Evolutionary conservation across 92 coral and sea anemone species (phyloP), one percentile per base, ranked within the genome.

Genomic region (Zoanthus gigantus): DNA sequence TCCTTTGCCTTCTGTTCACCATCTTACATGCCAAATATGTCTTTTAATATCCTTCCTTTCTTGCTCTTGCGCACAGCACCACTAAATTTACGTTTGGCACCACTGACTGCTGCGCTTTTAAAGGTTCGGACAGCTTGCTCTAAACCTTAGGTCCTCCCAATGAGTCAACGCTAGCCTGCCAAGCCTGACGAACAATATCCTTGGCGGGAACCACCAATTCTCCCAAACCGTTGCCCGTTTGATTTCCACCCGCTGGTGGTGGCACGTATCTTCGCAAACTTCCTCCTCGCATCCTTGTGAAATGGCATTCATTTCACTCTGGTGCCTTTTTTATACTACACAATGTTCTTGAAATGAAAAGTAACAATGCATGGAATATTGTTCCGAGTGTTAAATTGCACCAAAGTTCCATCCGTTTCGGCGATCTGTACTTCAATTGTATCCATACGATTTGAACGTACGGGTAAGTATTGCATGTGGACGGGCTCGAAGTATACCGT

Each of bases 391-490:
- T 79, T 48, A 16, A 54, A 77, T 29, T 34, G 82, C 32, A 54
- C 66, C 45, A 77, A 9, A 16, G 58, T 13, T 14, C 67, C 67
- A 1, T 34, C 66, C 17, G 66, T 85, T 29, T 58, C 74, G n/a
- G 82, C 6, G 44, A 85, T 69, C n/a, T 85, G 71, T 9, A 57
- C 58, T 54, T 77, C 82, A 7, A 52, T 14, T 69, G 9, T n/a
- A 9, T 74, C 82, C 16, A 85, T 37, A 56, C 76, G 50, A 5
- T 85, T 32, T 2, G 76, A 56, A 28, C 56, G 78, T 5, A 67
- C 28, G 0, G 89, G 89, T 18, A 77, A 17, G 72, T 76, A 76
- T 44, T 86, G 82, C 10, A 85, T 28, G 50, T 85, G 88, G 17
- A 74, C 5, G 1, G 76, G 89, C 15, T 86, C 83, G 7, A 86